Evolutionary conservation across 2,797 vertebrate species (phyloP).

Genomic region (Chloroceryle amazona): DNA sequence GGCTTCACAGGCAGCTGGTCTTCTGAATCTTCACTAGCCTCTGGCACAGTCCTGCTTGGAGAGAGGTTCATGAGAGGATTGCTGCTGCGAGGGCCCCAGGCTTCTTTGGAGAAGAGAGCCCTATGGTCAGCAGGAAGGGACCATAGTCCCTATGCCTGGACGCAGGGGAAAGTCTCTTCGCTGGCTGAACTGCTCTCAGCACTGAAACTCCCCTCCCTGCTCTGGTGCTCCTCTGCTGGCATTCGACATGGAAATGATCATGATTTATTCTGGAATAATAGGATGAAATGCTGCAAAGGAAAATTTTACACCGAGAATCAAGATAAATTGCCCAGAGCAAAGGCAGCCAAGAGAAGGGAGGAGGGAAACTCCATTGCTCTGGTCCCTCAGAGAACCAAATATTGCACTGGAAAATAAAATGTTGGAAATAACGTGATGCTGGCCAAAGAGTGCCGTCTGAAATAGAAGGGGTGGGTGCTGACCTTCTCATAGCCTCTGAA

Average conservation of each 20-base stretch:
- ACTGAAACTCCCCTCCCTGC: neutral
- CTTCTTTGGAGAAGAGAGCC: neutral
- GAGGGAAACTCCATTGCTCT: neutral
- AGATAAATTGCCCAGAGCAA: conserved; percentile 29
- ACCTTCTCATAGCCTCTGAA: neutral
- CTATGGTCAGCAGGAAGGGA: neutral
- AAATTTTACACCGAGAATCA: conserved; percentile 37
- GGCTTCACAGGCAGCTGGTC: neutral
- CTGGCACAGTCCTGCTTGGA: neutral
- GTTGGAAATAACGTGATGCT: neutral
- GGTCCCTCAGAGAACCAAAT: neutral
- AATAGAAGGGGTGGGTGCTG: neutral
- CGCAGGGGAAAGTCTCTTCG: fast-evolving
- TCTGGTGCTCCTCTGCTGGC: neutral
- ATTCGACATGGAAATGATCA: conserved; percentile 36
- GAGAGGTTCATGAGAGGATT: neutral
- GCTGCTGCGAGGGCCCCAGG: neutral
- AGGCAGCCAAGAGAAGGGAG: neutral
- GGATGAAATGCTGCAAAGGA: conserved; percentile 58
- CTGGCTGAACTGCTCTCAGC: neutral
- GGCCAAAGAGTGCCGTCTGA: neutral
- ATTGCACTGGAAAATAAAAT: neutral
- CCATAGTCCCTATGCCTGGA: fast-evolving
- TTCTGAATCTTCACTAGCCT: neutral
- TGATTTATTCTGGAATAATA: conserved; percentile 61